phyloP scores from a whole-genome alignment of 2,888 invertebrate genomes.

The Salticus scenicus region DNA sequence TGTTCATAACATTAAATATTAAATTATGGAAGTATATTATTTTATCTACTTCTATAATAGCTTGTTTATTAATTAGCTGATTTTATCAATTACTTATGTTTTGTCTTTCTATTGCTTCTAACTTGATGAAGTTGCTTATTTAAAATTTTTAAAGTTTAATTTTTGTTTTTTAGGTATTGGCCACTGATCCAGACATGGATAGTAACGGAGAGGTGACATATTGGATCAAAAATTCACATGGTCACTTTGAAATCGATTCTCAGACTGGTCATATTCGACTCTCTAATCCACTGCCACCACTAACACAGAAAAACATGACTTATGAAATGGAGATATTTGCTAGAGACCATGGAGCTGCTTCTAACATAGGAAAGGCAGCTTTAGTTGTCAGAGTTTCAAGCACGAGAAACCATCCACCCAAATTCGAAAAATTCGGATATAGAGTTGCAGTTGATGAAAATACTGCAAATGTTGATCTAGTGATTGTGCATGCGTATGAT shows the following conservation, averaged over 20 bases:
- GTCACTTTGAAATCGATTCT: conserved; percentile 73
- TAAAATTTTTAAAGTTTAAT: too few relatives aligned
- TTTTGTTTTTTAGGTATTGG: conserved; percentile 72
- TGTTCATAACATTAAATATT: too few relatives aligned
- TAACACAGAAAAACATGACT: conserved; percentile 69
- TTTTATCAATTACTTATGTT: too few relatives aligned
- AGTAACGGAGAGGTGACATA: conserved; percentile 73
- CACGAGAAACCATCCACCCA: conserved; percentile 73
- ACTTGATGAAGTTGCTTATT: too few relatives aligned
- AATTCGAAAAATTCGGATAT: conserved; percentile 73
- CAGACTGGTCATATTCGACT: conserved; percentile 73
- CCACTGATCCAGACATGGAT: conserved; percentile 72
- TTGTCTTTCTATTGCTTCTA: too few relatives aligned
- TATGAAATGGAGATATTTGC: conserved; percentile 73
- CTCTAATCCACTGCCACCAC: conserved; percentile 64
- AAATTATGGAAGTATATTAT: too few relatives aligned
- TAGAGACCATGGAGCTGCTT: conserved; percentile 73
- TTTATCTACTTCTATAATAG: too few relatives aligned
- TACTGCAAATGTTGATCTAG: conserved; percentile 71
- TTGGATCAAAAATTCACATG: conserved; percentile 74
- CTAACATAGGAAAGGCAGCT: conserved; percentile 73
- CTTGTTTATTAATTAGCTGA: too few relatives aligned
- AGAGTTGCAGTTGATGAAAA: conserved; percentile 73
- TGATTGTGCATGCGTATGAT: conserved; percentile 72
- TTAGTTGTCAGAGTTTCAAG: conserved; percentile 72